Evolutionary conservation across 2,113 vertebrate species (phyloP), one percentile per base, ranked within the genome.

Genomic region (Mesocricetus auratus): DNA sequence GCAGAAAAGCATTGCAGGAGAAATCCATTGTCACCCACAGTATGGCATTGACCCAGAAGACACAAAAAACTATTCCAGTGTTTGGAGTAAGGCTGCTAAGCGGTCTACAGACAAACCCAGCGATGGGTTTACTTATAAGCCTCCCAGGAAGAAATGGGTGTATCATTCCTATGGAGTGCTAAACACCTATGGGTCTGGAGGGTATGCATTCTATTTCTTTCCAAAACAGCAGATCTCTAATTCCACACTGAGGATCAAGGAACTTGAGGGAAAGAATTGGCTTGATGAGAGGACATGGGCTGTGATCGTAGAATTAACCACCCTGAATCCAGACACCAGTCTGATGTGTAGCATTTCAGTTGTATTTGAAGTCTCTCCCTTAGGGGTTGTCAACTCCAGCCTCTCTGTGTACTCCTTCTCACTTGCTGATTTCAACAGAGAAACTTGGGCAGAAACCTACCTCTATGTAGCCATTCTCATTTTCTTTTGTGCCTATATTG

Each of bases 201-300:
- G 98, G 0, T 99, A 98, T 11, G 96, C 73, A 0, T 97, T 98
- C 93, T 96, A 98, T 26, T 98, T 98, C 12, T 98, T 98, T 29
- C 98, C 98, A 1, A 58, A 95, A 22, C 79, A 97, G 87, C 93
- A 75, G 73, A 89, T 36, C 53, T 74, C 50, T 11, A 97, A 98
- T 96, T 98, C 98, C 33, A 95, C 94, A 0, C 0, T 68, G 68
- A 96, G 97, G 95, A 94, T 99, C 62, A 7, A 68, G 10, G 36
- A 74, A 15, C 97, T 99, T 2, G 89, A 97, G 22, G 77, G 58
- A 8, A 86, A 26, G 69, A 74, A 24, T 1, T 99, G 98, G 98
- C 97, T 99, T 0, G 98, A 99, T 81, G 98, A 98, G 69, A 97
- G 96, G 53, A 98, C 98, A 0, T 98, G 98, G 98, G 98, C 98